A percentile compares a stretch with the other conserved stretches of the same genome.
phyloP scores from a whole-genome alignment of 2,113 vertebrate genomes.

The Crotophaga sulcirostris region DNA sequence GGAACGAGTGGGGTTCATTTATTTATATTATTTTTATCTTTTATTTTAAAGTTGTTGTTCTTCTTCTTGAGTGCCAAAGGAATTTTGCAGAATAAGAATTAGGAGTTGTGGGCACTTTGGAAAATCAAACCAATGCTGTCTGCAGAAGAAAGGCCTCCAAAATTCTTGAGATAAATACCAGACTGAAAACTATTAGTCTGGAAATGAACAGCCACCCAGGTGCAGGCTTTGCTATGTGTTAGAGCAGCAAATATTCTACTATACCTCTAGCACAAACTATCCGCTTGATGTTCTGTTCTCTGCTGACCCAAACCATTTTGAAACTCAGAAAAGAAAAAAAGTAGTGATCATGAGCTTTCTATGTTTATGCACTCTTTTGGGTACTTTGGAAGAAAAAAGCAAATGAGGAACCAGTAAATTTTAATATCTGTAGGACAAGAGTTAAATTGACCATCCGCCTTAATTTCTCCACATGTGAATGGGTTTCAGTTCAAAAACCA shows the following conservation, averaged over 20 bases:
- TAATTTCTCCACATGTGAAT: background rate
- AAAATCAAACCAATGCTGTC: background rate
- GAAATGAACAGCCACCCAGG: background rate
- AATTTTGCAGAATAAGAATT: background rate
- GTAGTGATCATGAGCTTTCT: background rate
- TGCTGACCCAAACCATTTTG: background rate
- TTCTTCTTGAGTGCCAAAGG: background rate
- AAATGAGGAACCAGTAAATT: background rate
- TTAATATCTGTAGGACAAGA: background rate
- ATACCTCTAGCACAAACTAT: background rate
- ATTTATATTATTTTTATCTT: background rate
- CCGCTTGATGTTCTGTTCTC: background rate
- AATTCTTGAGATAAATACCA: background rate
- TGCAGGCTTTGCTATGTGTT: background rate
- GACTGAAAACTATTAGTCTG: background rate
- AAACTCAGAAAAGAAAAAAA: background rate
- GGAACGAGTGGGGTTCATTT: background rate
- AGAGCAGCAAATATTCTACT: background rate
- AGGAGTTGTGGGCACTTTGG: background rate
- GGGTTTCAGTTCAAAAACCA: background rate
- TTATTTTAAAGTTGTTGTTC: background rate
- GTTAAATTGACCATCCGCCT: background rate
- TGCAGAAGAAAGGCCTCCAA: background rate
- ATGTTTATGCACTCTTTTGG: background rate
- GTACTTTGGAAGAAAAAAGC: background rate